Evolutionary conservation across 2,113 vertebrate genomes (phyloP), one percentile per base, ranked within the genome.

Genomic region (Erythrocercus mccallii): DNA sequence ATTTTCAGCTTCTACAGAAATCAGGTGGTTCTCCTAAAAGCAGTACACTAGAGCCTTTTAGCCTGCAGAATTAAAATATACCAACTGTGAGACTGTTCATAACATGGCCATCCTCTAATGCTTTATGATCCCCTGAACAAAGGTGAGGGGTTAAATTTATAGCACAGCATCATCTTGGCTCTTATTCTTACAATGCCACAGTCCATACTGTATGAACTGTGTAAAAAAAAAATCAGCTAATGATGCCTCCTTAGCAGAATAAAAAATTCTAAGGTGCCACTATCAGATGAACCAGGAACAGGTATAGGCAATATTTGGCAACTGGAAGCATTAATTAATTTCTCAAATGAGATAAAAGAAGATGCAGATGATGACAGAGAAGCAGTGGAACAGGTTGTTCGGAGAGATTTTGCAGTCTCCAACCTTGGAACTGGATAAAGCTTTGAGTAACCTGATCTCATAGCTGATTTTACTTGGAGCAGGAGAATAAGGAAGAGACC

Each of bases 371-470:
- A 87, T 83, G 57, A 71, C 38, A 74, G n/a, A 51, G 69, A 84
- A 94, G 93, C 44, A 56, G 84, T 91, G 66, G 81, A 95, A 85
- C 95, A 45, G 45, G 95, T 93, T 91, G 61, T 53, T 86, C 62
- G 21, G 37, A 51, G 40, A 79, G 5, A 51, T 64, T 86, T 81
- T 79, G 66, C 68, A 53, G 73, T 81, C 35, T 87, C 15, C 38
- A 60, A 19, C 37, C 30, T 50, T 74, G 72, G 30, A 81, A 38
- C 11, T 71, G 40, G 44, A 11, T 92, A 79, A 91, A 79, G 57
- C 48, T 95, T 86, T 91, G 69, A 91, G 61, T 62, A 81, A 71
- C 33, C 56, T 37, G 20, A 65, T 88, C 60, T 89, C 33, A 27
- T 38, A 74, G 61, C 56, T 94, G 87, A 64, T 38, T 86, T 78